phyloP scores from a whole-genome alignment of 2,797 vertebrate genomes.

The Galago senegalensis region DNA sequence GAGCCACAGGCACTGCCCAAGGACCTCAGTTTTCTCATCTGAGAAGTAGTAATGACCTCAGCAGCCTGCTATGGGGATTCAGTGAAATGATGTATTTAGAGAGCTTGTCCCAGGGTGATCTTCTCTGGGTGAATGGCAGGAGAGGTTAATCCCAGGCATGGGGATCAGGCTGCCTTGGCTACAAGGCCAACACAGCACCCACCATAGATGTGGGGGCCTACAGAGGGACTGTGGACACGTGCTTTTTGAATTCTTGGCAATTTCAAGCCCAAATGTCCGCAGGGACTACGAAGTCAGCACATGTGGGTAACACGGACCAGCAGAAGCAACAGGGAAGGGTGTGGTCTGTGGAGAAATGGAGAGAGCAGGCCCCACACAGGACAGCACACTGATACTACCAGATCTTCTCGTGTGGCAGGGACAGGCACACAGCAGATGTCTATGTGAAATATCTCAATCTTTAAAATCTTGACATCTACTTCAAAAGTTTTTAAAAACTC shows the following conservation, averaged over 20 bases:
- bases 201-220: background rate
- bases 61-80: background rate
- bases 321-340: background rate
- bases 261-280: background rate
- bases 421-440: background rate
- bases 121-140: background rate
- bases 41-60: background rate
- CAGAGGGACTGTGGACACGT: background rate
- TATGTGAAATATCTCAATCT: background rate
- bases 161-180: background rate
- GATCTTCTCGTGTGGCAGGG: background rate
- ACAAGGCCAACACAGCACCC: background rate
- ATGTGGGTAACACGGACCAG: background rate
- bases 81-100: accelerated
- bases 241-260: background rate
- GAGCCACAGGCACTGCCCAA: too few relatives aligned
- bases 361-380: background rate
- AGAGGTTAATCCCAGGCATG: background rate
- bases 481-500: background rate
- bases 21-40: background rate
- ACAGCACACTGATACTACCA: background rate
- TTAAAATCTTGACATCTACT: background rate
- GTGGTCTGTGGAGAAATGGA: background rate
- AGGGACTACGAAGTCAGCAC: background rate
- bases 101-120: too few relatives aligned